These are phyloP conservation scores for Anser brachyrhynchus DNA, from an alignment of 2,113 vertebrate genomes.

Conservation along the genomic window DNA sequence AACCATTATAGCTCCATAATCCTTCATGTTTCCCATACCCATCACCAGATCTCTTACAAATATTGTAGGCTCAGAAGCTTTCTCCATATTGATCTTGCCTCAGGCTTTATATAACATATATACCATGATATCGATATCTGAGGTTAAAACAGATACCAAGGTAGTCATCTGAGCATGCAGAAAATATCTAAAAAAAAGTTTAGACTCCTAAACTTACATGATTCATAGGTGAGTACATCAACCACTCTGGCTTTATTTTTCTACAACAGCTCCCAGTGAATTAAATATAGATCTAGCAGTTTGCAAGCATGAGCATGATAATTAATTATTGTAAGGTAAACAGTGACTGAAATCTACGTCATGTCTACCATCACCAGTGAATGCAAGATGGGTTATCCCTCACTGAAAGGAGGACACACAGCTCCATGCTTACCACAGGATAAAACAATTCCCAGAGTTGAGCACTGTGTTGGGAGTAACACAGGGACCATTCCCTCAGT, in stretches of 20 bases:
- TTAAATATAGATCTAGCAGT: not conserved
- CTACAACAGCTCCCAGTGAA: not conserved
- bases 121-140: not conserved
- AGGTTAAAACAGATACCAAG: not conserved
- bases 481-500: accelerated
- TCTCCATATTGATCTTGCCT: not conserved
- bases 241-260: not conserved
- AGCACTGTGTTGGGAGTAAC: not conserved
- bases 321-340: not conserved
- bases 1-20: not conserved
- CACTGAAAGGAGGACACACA: not conserved
- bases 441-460: not conserved
- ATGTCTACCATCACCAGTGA: not conserved
- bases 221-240: not conserved
- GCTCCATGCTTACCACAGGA: not conserved
- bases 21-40: not conserved
- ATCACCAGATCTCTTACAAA: not conserved
- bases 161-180: not conserved
- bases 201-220: not conserved
- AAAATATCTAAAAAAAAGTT: not conserved
- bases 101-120: not conserved
- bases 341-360: not conserved
- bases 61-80: not conserved
- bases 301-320: not conserved
- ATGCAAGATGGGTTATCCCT: not conserved